Evolutionary conservation across 2,797 vertebrate genomes (phyloP), one percentile per base, ranked within the genome.

Genomic region (Urophycis tenuis): DNA sequence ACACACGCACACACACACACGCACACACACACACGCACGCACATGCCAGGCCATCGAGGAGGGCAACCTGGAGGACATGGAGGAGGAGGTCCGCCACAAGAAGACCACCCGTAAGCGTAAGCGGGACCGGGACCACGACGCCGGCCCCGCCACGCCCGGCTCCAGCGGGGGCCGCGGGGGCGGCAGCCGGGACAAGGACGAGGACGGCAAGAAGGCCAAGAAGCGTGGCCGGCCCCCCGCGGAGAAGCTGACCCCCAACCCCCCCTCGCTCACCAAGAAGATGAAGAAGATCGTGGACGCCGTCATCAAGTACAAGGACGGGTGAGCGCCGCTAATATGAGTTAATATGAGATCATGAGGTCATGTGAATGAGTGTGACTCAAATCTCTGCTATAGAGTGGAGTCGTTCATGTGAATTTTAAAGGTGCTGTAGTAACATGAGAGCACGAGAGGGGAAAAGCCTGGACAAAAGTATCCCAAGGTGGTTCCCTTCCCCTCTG

Each of bases 1-100:
- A n/a, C n/a, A n/a, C n/a, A n/a, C n/a, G n/a, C n/a, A n/a, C n/a
- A n/a, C n/a, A n/a, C n/a, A n/a, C n/a, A n/a, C n/a, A n/a, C n/a
- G n/a, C n/a, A n/a, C n/a, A n/a, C n/a, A n/a, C n/a, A n/a, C n/a
- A n/a, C n/a, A n/a, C n/a, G n/a, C n/a, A n/a, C n/a, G n/a, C n/a
- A n/a, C n/a, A n/a, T n/a, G n/a, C n/a, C n/a, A 97, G 96, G 96
- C 96, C 78, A 98, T 98, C 35, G 96, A 98, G 81, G 96, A 98
- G 81, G 96, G 96, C 3, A 97, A 95, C 19, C 90, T 98, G 70
- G 96, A 98, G 82, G 96, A 98, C 89, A 96, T 98, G 0, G 96
- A 97, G 84, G 96, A 98, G 86, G 96, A 97, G 78, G 96, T 97
- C 79, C 94, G 96, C 35, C 95, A 96, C 88, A 97, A 97, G 87